Percentiles rank a stretch among this genome's conserved stretches.
These are phyloP conservation scores for Pseudorectes ferrugineus DNA, from an alignment of 2,113 vertebrate species.

Conservation along the genomic window DNA sequence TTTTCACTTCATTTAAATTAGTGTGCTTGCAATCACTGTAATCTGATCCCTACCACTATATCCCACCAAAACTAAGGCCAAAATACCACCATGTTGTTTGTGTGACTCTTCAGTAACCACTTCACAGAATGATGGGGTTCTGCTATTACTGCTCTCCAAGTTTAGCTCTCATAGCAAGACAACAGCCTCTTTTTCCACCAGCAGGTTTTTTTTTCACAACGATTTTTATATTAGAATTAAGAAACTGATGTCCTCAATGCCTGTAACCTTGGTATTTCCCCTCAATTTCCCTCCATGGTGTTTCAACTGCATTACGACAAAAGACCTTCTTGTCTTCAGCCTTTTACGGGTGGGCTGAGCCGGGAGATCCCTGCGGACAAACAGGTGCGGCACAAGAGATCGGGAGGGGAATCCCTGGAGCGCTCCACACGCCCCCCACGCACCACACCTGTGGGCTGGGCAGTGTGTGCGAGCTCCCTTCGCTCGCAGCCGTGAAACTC, in stretches of 20 bases:
- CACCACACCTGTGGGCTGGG: accelerated
- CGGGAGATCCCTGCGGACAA: accelerated
- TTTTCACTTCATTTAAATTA: neutral
- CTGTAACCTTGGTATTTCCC: neutral
- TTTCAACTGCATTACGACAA: neutral
- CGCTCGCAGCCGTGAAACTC: accelerated
- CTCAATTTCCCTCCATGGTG: neutral
- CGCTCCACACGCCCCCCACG: accelerated
- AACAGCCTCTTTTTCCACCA: neutral
- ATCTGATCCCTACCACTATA: neutral
- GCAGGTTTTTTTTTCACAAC: neutral
- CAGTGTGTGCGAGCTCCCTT: accelerated
- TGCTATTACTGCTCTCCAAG: neutral
- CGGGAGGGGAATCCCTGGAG: accelerated
- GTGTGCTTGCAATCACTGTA: neutral
- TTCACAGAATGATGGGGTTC: neutral
- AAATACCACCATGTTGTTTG: neutral
- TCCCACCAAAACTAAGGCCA: neutral
- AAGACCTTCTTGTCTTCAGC: too few relatives aligned
- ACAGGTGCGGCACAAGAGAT: accelerated
- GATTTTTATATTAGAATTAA: neutral
- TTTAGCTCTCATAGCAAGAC: neutral
- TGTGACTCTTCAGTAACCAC: neutral
- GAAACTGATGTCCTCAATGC: neutral
- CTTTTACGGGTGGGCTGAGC: accelerated